phyloP scores from a whole-genome alignment of 2,113 vertebrate genomes.

The Ammospiza nelsoni region DNA sequence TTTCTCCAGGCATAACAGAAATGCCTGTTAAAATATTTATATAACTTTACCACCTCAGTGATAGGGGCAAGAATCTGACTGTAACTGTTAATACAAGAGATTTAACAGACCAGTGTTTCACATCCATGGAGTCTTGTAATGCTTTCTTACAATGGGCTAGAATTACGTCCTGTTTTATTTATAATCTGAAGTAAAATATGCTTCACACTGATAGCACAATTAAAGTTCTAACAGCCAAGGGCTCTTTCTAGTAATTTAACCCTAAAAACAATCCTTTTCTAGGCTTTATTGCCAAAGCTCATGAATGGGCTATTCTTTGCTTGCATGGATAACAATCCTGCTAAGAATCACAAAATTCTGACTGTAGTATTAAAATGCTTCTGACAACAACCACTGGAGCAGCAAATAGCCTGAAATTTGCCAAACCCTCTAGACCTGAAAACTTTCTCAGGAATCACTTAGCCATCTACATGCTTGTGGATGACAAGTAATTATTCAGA shows the following conservation, averaged over 20 bases:
- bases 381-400: background rate
- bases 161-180: background rate
- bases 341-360: background rate
- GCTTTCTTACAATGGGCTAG: background rate
- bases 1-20: background rate
- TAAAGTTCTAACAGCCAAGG: background rate
- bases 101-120: background rate
- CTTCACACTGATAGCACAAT: background rate
- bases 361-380: background rate
- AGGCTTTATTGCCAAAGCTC: background rate
- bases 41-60: background rate
- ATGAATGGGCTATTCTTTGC: background rate
- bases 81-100: background rate
- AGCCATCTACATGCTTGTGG: background rate
- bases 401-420: slow-evolving; percentile 2
- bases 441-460: background rate
- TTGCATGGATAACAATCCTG: background rate
- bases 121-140: background rate
- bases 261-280: background rate
- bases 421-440: background rate
- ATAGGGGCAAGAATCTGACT: background rate
- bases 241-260: background rate
- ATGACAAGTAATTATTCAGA: background rate
- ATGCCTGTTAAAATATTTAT: slow-evolving; percentile 56
- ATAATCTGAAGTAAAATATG: background rate